Conservation (phyloP, 1,140 invertebrate species). For the Scaptomyza montana region DNA sequence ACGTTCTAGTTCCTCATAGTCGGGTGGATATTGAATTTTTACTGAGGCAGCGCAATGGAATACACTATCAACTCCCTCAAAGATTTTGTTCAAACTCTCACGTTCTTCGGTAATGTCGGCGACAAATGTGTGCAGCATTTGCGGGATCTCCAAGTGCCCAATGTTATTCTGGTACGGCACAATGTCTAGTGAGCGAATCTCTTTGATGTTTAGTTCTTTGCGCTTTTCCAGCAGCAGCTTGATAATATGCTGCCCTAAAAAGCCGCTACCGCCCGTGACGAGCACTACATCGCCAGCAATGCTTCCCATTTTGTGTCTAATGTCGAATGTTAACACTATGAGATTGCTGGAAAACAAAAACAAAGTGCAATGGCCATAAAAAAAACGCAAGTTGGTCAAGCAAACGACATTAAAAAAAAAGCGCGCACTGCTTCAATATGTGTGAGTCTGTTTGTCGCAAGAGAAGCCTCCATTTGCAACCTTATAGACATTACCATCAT, state of each 20-base stretch:
- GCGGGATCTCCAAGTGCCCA: constrained; percentile 76
- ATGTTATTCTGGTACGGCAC: constrained; percentile 85
- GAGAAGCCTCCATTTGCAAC: constrained; percentile 16
- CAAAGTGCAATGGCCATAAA: constrained; percentile 40
- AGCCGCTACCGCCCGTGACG: constrained; percentile 86
- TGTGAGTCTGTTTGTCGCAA: constrained; percentile 42
- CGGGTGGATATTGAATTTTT: constrained; percentile 86
- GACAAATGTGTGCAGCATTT: constrained; percentile 83
- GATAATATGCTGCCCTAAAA: constrained; percentile 88
- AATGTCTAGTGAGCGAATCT: constrained; percentile 87
- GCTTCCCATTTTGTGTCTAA: constrained; percentile 47
- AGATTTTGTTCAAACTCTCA: constrained; percentile 83
- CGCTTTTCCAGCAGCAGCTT: constrained; percentile 85
- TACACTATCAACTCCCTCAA: constrained; percentile 86
- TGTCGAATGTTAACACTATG: constrained; percentile 18
- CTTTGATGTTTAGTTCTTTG: constrained; percentile 83
- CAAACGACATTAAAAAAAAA: constrained; percentile 24
- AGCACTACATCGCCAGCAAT: constrained; percentile 68
- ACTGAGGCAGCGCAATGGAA: constrained; percentile 88
- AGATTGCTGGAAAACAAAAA: constrained; percentile 21
- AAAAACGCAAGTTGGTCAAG: constrained; percentile 40
- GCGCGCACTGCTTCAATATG: not conserved
- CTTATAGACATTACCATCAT: constrained; percentile 8
- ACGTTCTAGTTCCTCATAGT: constrained; percentile 85
- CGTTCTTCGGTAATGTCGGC: constrained; percentile 84